Evolutionary conservation across 2,888 invertebrate species (phyloP), one percentile per base, ranked within the genome.

Genomic region (Ditylenchus weischeri): DNA sequence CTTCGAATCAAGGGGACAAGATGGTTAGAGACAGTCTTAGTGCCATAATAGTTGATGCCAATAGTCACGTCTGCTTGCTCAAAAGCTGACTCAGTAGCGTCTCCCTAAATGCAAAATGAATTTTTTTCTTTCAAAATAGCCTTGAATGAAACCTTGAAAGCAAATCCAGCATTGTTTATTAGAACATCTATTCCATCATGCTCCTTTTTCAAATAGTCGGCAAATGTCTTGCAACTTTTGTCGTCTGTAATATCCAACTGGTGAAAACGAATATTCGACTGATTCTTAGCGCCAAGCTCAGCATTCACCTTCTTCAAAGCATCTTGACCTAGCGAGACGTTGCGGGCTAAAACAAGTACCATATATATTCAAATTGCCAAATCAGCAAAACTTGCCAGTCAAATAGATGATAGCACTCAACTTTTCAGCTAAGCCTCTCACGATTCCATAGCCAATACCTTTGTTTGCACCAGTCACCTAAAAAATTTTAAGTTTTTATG

Each of bases 31-130:
- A 88, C 86, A 65, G 87, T 85, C 21, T 89, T 79, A 35, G 89
- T 86, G 11, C 87, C 86, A 79, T 88, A 89, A 81, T 89, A 91
- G 82, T 91, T 91, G 0, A 89, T 88, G 51, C 84, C 84, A 8
- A 89, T 70, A 0, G 90, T 90, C 74, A 88, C 86, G 76, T 89
- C 87, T 0, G 90, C 91, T 85, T 91, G 90, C 7, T 84, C 83
- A 15, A 75, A 73, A 60, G 88, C 88, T 1, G 90, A 87, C 61
- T 88, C 90, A 0, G 87, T 86, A 0, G 89, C 86, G 64, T 62
- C 57, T 7, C 62, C 29, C 74, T 57, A 35, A 72, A 54, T 15
- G n/a, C 54, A 54, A 23, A 54, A 54, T 54, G 10, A 23, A 51
- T 13, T 8, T 51, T 51, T 21, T 51, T n/a, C n/a, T n/a, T n/a